phyloP scores from a whole-genome alignment of 2,113 vertebrate species.

The Percina caprodes region DNA sequence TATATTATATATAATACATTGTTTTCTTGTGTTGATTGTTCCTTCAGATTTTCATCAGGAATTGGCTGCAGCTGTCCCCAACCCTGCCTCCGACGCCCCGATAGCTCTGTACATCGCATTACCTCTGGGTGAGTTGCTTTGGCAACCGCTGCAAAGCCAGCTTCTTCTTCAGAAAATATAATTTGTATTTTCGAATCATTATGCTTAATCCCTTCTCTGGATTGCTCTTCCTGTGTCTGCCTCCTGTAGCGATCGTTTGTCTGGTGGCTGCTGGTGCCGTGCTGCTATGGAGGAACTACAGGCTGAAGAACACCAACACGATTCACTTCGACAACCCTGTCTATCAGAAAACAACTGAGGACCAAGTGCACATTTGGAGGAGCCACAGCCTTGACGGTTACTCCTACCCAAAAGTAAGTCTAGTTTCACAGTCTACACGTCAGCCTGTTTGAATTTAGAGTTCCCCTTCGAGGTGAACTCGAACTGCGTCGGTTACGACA shows the following conservation, averaged over 20 bases:
- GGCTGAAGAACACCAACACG: slow-evolving; percentile 87
- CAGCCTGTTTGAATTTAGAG: not conserved
- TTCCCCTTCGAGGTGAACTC: too few species aligned
- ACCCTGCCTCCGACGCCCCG: slow-evolving; percentile 32
- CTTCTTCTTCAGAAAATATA: too few species aligned
- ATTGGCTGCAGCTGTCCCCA: slow-evolving; percentile 10
- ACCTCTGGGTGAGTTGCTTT: slow-evolving; percentile 85
- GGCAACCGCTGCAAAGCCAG: not conserved
- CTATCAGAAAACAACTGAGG: slow-evolving; percentile 93
- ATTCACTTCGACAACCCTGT: slow-evolving; percentile 95
- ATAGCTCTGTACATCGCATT: slow-evolving; percentile 81
- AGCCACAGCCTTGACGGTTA: slow-evolving; percentile 88
- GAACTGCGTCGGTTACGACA: too few species aligned
- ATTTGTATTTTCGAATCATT: not conserved
- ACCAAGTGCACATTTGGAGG: slow-evolving; percentile 90
- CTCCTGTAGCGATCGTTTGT: slow-evolving; percentile 76
- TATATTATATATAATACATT: not conserved
- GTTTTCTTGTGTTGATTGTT: slow-evolving; percentile 19
- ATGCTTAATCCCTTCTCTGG: not conserved
- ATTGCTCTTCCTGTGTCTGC: not conserved
- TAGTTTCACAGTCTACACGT: not conserved
- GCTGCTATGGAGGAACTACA: slow-evolving; percentile 91
- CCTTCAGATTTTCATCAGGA: slow-evolving; percentile 24
- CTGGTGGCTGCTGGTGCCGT: slow-evolving; percentile 79
- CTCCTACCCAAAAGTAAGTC: slow-evolving; percentile 88